Conservation (phyloP, 2,888 invertebrate species). For the Nomada ruficornis region DNA sequence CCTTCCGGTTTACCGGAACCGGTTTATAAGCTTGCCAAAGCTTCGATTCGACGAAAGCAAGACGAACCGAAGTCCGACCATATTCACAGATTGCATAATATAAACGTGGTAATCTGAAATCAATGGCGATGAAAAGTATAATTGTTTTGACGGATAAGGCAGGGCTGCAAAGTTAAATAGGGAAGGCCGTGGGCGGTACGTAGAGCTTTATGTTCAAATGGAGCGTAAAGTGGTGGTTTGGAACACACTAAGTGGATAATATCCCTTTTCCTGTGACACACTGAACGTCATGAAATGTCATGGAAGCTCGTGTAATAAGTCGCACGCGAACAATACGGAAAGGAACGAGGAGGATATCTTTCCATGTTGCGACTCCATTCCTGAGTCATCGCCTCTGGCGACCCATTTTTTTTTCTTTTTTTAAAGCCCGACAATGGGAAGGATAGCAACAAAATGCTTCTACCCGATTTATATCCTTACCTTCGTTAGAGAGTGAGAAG, state of each 20-base stretch:
- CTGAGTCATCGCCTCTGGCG: background rate
- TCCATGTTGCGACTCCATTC: conserved; percentile 9
- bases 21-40: background rate
- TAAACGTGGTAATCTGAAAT: conserved; percentile 1
- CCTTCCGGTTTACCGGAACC: background rate
- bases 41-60: background rate
- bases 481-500: background rate
- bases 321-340: conserved; percentile 59
- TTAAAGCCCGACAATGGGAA: background rate
- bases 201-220: conserved; percentile 77
- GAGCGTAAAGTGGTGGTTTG: conserved; percentile 80
- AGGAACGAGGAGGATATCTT: conserved; percentile 42
- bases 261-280: conserved; percentile 82
- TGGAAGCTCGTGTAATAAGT: conserved; percentile 58
- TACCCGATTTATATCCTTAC: background rate
- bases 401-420: background rate
- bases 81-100: background rate
- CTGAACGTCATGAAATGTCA: conserved; percentile 76
- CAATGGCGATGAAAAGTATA: conserved; percentile 13
- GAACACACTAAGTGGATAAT: conserved; percentile 82
- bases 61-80: background rate
- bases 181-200: conserved; percentile 76
- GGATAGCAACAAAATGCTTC: background rate
- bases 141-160: conserved; percentile 51
- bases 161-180: conserved; percentile 72